Evolutionary conservation across 1,140 invertebrate species (phyloP).

Genomic region (Andricus grossulariae): DNA sequence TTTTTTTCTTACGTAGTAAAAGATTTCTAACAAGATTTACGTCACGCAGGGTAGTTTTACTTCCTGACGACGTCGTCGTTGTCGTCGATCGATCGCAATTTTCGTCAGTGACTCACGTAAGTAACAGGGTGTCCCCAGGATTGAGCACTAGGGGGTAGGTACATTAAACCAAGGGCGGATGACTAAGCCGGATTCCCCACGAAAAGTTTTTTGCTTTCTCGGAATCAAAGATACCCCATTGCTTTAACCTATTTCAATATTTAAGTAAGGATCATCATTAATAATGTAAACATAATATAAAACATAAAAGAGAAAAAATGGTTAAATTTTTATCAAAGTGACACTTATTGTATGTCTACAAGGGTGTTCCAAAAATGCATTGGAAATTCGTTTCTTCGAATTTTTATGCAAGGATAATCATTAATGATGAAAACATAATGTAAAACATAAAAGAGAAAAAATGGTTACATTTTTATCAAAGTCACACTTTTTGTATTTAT

Average conservation of each 20-base stretch:
- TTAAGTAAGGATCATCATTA: not conserved
- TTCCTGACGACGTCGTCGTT: slow-evolving; percentile 44
- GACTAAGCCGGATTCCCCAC: slow-evolving; percentile 61
- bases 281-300: no score
- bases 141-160: slow-evolving; percentile 53
- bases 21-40: slow-evolving; percentile 19
- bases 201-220: slow-evolving; percentile 56
- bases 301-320: no score
- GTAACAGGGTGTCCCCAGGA: slow-evolving; percentile 46
- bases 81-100: slow-evolving; percentile 69
- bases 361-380: no score
- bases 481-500: no score
- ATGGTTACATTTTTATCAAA: no score
- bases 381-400: no score
- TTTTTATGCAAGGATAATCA: no score
- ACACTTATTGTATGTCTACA: no score
- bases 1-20: not conserved
- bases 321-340: no score
- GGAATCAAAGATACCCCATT: slow-evolving; percentile 37
- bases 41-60: slow-evolving; percentile 12
- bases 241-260: not conserved
- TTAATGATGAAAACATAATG: no score
- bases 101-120: slow-evolving; percentile 68
- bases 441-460: no score
- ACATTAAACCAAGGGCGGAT: slow-evolving; percentile 54